These are phyloP conservation scores for Electrophaes corylata DNA, from an alignment of 2,888 invertebrate genomes.

Conservation along the genomic window DNA sequence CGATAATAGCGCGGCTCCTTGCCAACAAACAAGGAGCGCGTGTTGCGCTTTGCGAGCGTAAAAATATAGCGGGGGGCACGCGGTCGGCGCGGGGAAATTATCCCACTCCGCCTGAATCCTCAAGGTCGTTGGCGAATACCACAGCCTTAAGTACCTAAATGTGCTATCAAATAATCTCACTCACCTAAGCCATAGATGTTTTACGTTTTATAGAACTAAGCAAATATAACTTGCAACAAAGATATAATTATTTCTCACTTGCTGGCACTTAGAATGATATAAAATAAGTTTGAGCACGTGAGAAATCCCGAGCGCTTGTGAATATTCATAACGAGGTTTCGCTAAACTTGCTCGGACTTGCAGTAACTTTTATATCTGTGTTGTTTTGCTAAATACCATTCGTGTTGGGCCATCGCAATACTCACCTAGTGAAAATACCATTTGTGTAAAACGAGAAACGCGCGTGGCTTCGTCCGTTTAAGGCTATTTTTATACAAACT, in stretches of 20 bases:
- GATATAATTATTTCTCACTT: constrained; percentile 30
- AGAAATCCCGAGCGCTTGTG: constrained; percentile 63
- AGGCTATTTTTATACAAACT: too few species aligned
- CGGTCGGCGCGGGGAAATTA: too few species aligned
- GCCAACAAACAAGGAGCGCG: too few species aligned
- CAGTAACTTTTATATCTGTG: constrained; percentile 46
- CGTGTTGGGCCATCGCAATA: constrained; percentile 5
- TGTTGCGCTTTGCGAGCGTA: too few species aligned
- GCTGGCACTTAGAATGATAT: constrained; percentile 57
- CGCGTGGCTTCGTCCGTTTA: too few species aligned
- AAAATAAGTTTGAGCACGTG: constrained; percentile 60
- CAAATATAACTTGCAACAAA: constrained; percentile 16
- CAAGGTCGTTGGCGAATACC: too few species aligned
- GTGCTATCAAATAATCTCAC: not conserved
- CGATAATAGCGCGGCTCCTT: too few species aligned
- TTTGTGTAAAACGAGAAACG: too few species aligned
- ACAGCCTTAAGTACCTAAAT: too few species aligned
- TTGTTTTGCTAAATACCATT: constrained; percentile 46
- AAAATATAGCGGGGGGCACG: too few species aligned
- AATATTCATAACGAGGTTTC: constrained; percentile 70
- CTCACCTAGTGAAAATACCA: not conserved
- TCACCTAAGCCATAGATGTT: not conserved
- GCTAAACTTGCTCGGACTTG: constrained; percentile 50
- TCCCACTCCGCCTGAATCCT: too few species aligned
- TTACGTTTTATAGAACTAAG: not conserved